Base-by-base conservation (phyloP, 92 coral and sea anemone species). In the Epizoanthus fatuus region DNA sequence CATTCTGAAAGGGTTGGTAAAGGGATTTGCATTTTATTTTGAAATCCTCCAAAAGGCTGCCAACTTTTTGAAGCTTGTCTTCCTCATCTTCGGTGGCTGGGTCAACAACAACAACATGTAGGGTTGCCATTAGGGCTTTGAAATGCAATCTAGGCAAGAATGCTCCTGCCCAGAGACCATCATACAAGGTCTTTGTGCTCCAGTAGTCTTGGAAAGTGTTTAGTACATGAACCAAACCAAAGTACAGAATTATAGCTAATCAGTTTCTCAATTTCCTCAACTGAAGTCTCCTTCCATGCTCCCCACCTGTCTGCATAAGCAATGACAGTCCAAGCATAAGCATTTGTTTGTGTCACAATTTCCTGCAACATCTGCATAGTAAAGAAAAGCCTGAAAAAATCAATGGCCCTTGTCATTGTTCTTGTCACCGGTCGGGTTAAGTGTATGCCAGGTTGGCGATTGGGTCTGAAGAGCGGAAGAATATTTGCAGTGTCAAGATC, bases 81-180 rank as follows among this genome's bases (percentile, higher is more conserved):
- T 63, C 66, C 10, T 72, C 83, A 69, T 60, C 90, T 79, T 84
- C 84, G 2, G 40, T 55, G n/a, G 0, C 73, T 14, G 85, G 89
- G 59, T 91, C 89, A 52, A 91, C 92, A 72, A 87, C 89, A 52
- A 91, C 92, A 72, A 87, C 75, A 75, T 84, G 94, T 19, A 88
- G 63, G 69, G 77, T 74, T 42, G 85, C 95, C 93, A 85, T 92
- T 42, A 92, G 92, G 4, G 95, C 90, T 74, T 88, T 88, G 90
- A 84, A 92, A 10, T 86, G 58, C 40, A 72, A 79, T 74, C 87
- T 45, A 7, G 83, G 57, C 89, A 89, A 76, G 22, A 89, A 89
- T 17, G 65, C 37, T 11, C 91, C 54, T 51, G 95, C 91, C 91
- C 91, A 90, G 45, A 88, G 69, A n/a, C 95, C 92, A 84, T 92